Evolutionary conservation across 1,140 invertebrate genomes (phyloP).

Genomic region (Lepidurus apus): DNA sequence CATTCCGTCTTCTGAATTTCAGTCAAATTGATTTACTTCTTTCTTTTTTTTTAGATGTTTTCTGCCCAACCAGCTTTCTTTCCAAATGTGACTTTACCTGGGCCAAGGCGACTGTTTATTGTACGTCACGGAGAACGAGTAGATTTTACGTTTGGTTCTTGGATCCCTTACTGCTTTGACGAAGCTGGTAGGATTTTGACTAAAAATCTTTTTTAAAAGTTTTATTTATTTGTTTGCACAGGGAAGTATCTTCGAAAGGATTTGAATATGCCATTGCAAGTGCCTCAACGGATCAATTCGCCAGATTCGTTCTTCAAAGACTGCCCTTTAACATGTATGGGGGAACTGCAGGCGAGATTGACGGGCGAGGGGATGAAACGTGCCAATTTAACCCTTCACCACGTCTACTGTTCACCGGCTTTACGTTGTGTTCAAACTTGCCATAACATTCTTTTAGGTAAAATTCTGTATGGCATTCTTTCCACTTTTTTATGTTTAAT

Average conservation of each 20-base stretch:
- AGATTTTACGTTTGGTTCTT: slow-evolving; percentile 83
- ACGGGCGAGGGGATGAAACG: slow-evolving; percentile 71
- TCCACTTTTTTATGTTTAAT: slow-evolving; percentile 30
- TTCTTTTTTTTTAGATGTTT: not conserved
- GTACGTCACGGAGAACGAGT: slow-evolving; percentile 82
- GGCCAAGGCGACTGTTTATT: slow-evolving; percentile 60
- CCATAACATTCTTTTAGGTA: slow-evolving; percentile 59
- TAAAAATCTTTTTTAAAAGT: not conserved
- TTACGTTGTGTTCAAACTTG: slow-evolving; percentile 88
- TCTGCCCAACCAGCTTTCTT: slow-evolving; percentile 7
- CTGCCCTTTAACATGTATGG: slow-evolving; percentile 77
- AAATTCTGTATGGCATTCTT: slow-evolving; percentile 27
- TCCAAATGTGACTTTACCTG: slow-evolving; percentile 40
- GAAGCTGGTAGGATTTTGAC: slow-evolving; percentile 53
- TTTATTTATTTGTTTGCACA: slow-evolving; percentile 34
- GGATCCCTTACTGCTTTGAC: slow-evolving; percentile 83
- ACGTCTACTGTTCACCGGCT: slow-evolving; percentile 78
- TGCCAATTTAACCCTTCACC: slow-evolving; percentile 58
- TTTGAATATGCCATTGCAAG: slow-evolving; percentile 76
- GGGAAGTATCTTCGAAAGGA: slow-evolving; percentile 69
- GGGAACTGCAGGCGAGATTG: slow-evolving; percentile 59
- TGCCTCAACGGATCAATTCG: slow-evolving; percentile 54
- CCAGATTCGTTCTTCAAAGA: slow-evolving; percentile 69
- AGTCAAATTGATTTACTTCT: not conserved
- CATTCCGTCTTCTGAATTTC: not conserved